Base-by-base conservation (phyloP, 2,888 invertebrate species). In the Rotaria socialis region DNA sequence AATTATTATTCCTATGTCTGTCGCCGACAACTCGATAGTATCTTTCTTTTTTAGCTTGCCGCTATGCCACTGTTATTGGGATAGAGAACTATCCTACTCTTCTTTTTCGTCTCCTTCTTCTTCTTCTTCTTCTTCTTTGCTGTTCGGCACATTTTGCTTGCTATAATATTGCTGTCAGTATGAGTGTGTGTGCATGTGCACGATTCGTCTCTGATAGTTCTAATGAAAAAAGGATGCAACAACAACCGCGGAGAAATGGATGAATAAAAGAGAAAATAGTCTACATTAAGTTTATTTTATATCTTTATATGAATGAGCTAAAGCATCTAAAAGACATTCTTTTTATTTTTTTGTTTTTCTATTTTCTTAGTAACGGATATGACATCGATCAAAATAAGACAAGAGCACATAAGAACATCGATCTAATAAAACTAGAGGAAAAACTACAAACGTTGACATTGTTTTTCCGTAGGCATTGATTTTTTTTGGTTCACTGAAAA, bases 211-310 rank as follows among this genome's bases (percentile, higher is more conserved):
- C 10, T 19, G 35, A 67, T 67, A 35, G 24, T 41, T 35, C 4
- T 16, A 67, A 67, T 67, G 67, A 67, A 35, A 67, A 67, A 67
- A 67, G 67, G 35, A 67, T 27, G 67, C 67, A 14, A 67, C 67
- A 5, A 67, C 19, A 67, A 19, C 0, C 16, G n/a, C 0, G 35
- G n/a, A 67, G 16, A 67, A 35, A 67, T 35, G 67, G 19, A 27
- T 35, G 67, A 67, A 35, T 19, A 67, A 56, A 56, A 56, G 22
- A 19, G 5, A 55, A 19, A 22, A 56, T 24, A 24, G 35, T 14
- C 27, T 67, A 67, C 16, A 67, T 67, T 16, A 35, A 35, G 0
- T 19, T 35, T 35, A 67, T 67, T 14, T 27, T 35, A 50, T 8
- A 50, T 50, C 8, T 50, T 11, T 35, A 58, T 56, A 56, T 22